Conservation (phyloP, 2,113 vertebrate species). For the Seriola quinqueradiata region DNA sequence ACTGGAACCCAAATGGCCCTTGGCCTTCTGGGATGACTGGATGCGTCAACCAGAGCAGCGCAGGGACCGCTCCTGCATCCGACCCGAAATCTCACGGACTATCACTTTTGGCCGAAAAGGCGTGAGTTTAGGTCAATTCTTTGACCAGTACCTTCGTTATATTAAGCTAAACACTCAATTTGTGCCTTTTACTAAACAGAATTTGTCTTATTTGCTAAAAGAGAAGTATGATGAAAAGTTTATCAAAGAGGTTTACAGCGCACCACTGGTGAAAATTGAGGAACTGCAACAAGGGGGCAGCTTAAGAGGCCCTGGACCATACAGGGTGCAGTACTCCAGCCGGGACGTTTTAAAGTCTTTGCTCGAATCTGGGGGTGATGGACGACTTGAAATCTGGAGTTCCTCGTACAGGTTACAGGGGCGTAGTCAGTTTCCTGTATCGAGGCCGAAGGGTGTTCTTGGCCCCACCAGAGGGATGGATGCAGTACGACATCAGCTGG, state of each 20-base stretch:
- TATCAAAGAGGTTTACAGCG: constrained; percentile 83
- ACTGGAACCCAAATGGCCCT: constrained; percentile 95
- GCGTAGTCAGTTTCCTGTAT: constrained; percentile 91
- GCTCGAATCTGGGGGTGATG: constrained; percentile 93
- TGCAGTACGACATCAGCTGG: constrained; percentile 92
- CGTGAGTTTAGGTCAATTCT: constrained; percentile 97
- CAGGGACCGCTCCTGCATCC: constrained; percentile 88
- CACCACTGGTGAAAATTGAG: constrained; percentile 85
- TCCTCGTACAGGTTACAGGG: constrained; percentile 93
- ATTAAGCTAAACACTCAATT: constrained; percentile 95
- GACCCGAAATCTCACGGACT: constrained; percentile 93
- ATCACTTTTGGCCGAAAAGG: constrained; percentile 95
- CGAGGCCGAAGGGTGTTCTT: constrained; percentile 91
- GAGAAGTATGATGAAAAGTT: constrained; percentile 87
- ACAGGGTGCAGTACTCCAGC: constrained; percentile 90
- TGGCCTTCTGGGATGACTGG: constrained; percentile 98
- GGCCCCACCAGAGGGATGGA: constrained; percentile 91
- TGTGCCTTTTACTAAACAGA: constrained; percentile 91
- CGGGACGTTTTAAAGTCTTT: constrained; percentile 93
- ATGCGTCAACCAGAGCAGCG: constrained; percentile 93
- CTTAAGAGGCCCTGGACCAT: constrained; percentile 82
- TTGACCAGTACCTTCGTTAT: constrained; percentile 95
- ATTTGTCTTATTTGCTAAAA: constrained; percentile 89
- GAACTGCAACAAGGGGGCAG: constrained; percentile 86
- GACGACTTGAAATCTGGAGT: constrained; percentile 97